Conservation (phyloP, 2,888 invertebrate genomes). For the Meghimatium bilineatum region DNA sequence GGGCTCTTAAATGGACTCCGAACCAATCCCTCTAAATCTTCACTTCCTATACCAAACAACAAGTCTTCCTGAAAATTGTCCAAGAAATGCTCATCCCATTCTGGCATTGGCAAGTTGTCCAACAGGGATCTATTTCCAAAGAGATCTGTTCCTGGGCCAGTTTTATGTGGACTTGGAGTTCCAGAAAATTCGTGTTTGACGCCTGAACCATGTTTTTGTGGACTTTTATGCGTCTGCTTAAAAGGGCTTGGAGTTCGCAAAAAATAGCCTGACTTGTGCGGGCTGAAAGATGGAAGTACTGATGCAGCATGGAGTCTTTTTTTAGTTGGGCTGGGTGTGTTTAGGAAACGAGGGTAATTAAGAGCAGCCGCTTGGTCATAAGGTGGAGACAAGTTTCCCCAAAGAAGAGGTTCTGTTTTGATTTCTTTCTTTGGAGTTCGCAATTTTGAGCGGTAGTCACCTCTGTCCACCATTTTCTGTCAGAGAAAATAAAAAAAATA, state of each 20-base stretch:
- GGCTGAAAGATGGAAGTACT: constrained; percentile 10
- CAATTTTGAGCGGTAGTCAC: constrained; percentile 39
- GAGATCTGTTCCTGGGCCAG: constrained; percentile 36
- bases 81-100: constrained; percentile 49
- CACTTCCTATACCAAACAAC: constrained; percentile 42
- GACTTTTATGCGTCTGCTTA: constrained; percentile 28
- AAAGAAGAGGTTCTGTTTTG: constrained; percentile 14
- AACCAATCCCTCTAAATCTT: constrained; percentile 40
- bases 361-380: background rate
- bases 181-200: constrained; percentile 25
- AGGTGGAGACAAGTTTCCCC: background rate
- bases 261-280: constrained; percentile 46
- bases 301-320: background rate
- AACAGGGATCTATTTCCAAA: constrained; percentile 48
- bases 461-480: constrained; percentile 38
- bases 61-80: constrained; percentile 47
- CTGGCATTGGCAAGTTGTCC: constrained; percentile 44
- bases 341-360: constrained; percentile 12
- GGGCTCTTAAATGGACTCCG: constrained; percentile 43
- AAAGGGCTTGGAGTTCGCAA: constrained; percentile 47
- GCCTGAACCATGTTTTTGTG: background rate
- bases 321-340: constrained; percentile 35
- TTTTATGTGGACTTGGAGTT: constrained; percentile 44
- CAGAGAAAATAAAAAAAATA: background rate
- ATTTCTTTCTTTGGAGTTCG: constrained; percentile 43